Evolutionary conservation across 1,140 invertebrate genomes (phyloP), one percentile per base, ranked within the genome.

Genomic region (Bactericera cockerelli): DNA sequence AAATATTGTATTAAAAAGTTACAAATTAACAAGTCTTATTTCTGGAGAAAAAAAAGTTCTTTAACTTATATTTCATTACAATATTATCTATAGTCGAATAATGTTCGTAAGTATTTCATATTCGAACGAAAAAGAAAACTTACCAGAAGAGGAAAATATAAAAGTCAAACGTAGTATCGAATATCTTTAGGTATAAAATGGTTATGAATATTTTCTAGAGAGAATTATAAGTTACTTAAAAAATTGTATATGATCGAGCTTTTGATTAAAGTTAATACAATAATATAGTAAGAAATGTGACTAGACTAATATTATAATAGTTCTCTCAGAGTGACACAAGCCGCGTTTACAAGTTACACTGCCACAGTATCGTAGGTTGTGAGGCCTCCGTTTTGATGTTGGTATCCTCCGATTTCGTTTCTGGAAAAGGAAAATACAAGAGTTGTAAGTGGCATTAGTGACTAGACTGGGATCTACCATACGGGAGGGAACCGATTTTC

Each of bases 281-380:
- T 31, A 31, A 31, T 31, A 31, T 13, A 31, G 13, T 31, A 31
- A 31, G 28, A 31, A 31, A 31, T 31, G 28, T 31, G 28, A 31
- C 28, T 31, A 31, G 28, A 31, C 28, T 31, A 31, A 31, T 31
- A 31, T 31, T 31, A 31, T 31, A 31, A 31, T 31, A 31, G 28
- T 31, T 49, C n/a, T 49, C 42, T 49, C 55, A 63, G 59, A n/a
- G n/a, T n/a, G n/a, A n/a, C n/a, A n/a, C n/a, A n/a, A n/a, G n/a
- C n/a, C n/a, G n/a, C n/a, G n/a, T 62, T 64, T 87, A 90, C 81
- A 90, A 81, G 80, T 90, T 89, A 90, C 85, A 90, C 87, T 89
- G 87, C 87, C 86, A 90, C 83, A 87, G 87, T 89, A 89, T 90
- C 86, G 86, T 90, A 90, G 84, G 88, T 83, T 88, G 88, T 88